A percentile compares a stretch with the other conserved stretches of the same genome.
phyloP scores from a whole-genome alignment of 2,888 invertebrate genomes.

The Zaprionus bogoriensis region DNA sequence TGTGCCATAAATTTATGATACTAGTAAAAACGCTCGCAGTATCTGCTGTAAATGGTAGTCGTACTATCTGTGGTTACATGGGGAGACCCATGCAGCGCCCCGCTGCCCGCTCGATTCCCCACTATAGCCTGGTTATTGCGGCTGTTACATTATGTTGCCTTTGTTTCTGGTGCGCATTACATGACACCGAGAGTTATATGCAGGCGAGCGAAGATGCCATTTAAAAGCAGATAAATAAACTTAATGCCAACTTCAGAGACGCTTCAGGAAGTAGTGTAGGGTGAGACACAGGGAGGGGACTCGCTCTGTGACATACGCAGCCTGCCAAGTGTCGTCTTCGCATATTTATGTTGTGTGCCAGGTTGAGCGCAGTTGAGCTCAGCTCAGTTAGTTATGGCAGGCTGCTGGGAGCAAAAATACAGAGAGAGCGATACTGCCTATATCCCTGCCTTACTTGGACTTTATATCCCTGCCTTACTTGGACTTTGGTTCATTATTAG shows the following conservation, averaged over 20 bases:
- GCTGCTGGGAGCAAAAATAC: neutral
- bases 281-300: neutral
- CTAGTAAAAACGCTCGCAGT: slow-evolving; percentile 72
- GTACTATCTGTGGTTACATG: slow-evolving; percentile 44
- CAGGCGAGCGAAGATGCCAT: slow-evolving; percentile 71
- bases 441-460: no score
- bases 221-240: slow-evolving; percentile 75
- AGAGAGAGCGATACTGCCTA: no score
- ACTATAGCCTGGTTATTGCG: slow-evolving; percentile 17
- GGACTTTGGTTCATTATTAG: no score
- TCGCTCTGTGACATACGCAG: slow-evolving; percentile 45
- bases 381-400: neutral
- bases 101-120: neutral
- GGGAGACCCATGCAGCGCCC: neutral
- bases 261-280: neutral
- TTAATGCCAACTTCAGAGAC: slow-evolving; percentile 58
- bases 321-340: slow-evolving; percentile 44
- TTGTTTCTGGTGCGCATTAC: slow-evolving; percentile 76
- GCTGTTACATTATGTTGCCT: slow-evolving; percentile 74
- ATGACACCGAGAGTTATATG: slow-evolving; percentile 71
- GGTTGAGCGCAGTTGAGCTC: neutral
- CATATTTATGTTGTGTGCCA: slow-evolving; percentile 45
- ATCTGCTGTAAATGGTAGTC: slow-evolving; percentile 67
- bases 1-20: slow-evolving; percentile 77
- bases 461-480: no score